Evolutionary conservation across 1,140 invertebrate species (phyloP).

Genomic region (Phymastichus coffea): DNA sequence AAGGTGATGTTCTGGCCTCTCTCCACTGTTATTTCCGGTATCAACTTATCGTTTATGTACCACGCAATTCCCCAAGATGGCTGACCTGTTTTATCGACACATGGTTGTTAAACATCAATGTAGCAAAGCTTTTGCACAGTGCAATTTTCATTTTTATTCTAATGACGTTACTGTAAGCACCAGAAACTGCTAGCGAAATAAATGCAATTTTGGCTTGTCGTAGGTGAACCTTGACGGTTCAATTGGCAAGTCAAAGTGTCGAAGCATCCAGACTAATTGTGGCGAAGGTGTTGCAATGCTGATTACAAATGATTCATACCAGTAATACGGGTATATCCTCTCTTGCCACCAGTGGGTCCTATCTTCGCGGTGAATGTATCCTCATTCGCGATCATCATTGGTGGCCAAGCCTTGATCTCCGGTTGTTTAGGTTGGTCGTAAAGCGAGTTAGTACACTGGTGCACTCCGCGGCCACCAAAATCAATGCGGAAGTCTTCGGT

Average conservation of each 20-base stretch:
- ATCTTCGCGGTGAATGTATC: constrained; percentile 73
- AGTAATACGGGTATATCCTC: constrained; percentile 79
- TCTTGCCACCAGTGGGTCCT: constrained; percentile 78
- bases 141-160: too few species aligned
- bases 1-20: constrained; percentile 88
- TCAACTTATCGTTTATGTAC: constrained; percentile 90
- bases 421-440: constrained; percentile 46
- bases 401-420: constrained; percentile 64
- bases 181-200: too few species aligned
- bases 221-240: too few species aligned
- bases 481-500: constrained; percentile 74
- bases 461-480: constrained; percentile 62
- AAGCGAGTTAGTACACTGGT: constrained; percentile 54
- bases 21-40: constrained; percentile 88
- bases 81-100: constrained; percentile 55
- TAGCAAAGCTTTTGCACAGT: neutral
- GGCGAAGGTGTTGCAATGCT: too few species aligned
- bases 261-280: too few species aligned
- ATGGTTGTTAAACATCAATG: neutral
- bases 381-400: constrained; percentile 41
- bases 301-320: too few species aligned
- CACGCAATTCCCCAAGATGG: constrained; percentile 89
- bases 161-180: too few species aligned
- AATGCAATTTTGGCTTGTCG: too few species aligned
- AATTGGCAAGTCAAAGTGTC: too few species aligned